phyloP scores from a whole-genome alignment of 1,140 invertebrate genomes.

The Heliconius congener region DNA sequence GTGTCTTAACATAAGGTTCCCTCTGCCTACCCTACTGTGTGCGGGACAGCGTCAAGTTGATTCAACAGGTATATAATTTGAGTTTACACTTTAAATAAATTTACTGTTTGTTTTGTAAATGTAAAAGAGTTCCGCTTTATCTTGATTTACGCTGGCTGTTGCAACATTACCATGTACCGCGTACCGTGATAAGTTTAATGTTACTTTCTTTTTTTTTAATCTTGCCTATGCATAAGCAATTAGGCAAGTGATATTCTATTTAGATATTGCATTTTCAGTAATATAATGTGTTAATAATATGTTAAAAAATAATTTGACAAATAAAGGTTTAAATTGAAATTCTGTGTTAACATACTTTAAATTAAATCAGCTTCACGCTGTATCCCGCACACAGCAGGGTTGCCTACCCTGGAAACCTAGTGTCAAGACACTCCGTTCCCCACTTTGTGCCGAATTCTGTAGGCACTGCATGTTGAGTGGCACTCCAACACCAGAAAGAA shows the following conservation, averaged over 20 bases:
- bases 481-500: too few relatives aligned
- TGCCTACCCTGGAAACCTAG: too few relatives aligned
- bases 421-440: too few relatives aligned
- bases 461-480: too few relatives aligned
- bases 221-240: not conserved
- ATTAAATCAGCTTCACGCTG: too few relatives aligned
- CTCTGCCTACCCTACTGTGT: too few relatives aligned
- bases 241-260: too few relatives aligned
- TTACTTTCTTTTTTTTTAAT: constrained; percentile 4
- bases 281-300: not conserved
- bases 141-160: constrained; percentile 10
- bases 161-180: not conserved
- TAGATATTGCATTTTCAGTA: too few relatives aligned
- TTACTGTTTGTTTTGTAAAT: constrained; percentile 19
- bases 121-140: constrained; percentile 1
- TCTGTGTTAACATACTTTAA: not conserved
- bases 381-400: too few relatives aligned
- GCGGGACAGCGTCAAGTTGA: too few relatives aligned
- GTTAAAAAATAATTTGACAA: not conserved
- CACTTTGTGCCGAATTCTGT: too few relatives aligned
- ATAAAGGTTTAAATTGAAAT: not conserved
- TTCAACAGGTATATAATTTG: constrained; percentile 8
- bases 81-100: constrained; percentile 18
- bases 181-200: not conserved
- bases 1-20: too few relatives aligned